phyloP scores from a whole-genome alignment of 2,113 vertebrate species.

The Harpagus bidentatus region DNA sequence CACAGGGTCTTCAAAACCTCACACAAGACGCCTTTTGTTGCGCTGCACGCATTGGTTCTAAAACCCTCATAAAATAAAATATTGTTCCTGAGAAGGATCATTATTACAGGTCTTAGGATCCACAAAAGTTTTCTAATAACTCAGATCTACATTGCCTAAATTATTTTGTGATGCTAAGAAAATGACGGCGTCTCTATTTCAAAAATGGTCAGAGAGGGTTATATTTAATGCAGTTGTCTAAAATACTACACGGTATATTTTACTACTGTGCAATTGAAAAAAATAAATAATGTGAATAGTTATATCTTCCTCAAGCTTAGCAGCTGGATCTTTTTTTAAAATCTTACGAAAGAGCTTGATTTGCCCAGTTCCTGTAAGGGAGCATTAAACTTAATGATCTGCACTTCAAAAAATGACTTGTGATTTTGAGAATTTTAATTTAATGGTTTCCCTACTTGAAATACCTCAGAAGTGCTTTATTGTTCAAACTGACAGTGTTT shows the following conservation, averaged over 20 bases:
- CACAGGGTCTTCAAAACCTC: background rate
- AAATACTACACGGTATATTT: background rate
- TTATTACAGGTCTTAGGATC: background rate
- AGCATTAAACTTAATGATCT: conserved; percentile 12
- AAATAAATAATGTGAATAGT: background rate
- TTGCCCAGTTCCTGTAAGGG: background rate
- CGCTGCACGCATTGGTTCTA: fast-evolving
- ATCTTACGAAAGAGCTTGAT: background rate
- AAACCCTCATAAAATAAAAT: background rate
- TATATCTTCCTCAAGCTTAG: background rate
- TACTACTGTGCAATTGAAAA: background rate
- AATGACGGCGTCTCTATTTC: background rate
- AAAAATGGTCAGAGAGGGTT: background rate
- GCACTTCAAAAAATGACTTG: background rate
- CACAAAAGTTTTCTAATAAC: background rate
- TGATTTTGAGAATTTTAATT: background rate
- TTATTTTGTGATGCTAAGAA: background rate
- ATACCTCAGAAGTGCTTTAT: background rate
- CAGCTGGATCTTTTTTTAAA: background rate
- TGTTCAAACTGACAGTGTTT: background rate
- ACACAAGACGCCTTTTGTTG: background rate
- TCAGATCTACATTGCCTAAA: background rate
- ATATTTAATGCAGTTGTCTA: background rate
- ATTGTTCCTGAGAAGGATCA: background rate
- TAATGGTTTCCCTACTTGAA: background rate